Base-by-base conservation (phyloP, 2,888 invertebrate species). In the Leptopterna dolabrata region DNA sequence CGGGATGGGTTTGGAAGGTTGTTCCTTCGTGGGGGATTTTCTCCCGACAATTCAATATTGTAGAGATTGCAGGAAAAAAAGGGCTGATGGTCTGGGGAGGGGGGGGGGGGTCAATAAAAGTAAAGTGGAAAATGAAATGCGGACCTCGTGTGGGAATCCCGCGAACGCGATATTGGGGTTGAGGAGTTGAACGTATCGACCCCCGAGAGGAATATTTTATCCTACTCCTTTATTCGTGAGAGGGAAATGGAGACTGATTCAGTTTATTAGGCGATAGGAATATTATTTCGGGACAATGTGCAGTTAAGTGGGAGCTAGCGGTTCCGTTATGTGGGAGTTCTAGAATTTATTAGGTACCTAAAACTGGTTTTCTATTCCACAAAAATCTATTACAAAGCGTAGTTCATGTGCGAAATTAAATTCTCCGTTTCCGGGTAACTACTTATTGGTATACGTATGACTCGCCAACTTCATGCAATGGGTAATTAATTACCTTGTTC, bases 81-180 rank as follows among this genome's bases (percentile, higher is more conserved):
- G 47, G 16, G 47, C 1, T 3, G 16, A 24, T 24, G 63, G 9
- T 24, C 16, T 1, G 47, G 13, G 36, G 47, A 3, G 24, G 24
- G 24, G 24, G 24, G 11, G 63, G 24, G 19, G 63, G 63, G 63
- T 63, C 63, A 63, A 63, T 63, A 63, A 63, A 63, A 63, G 63
- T 63, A 63, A 63, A 63, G 63, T 63, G 63, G 63, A 63, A 63
- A 63, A 63, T 63, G 63, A 63, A 63, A 63, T 63, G 63, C 63
- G 63, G 63, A 63, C 63, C 24, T 24, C 63, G 63, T 63, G 63
- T 24, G 24, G 63, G 27, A 63, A 24, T 63, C 63, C 63, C 24
- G 63, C 24, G 63, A 63, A 19, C 63, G 6, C 63, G 63, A 19
- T 63, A n/a, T 63, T 63, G 63, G 51, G 63, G 63, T 24, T 63